A percentile compares a stretch with the other conserved stretches of the same genome.
Evolutionary conservation across 2,888 invertebrate genomes (phyloP).

Genomic region (Dryobotodes eremita): DNA sequence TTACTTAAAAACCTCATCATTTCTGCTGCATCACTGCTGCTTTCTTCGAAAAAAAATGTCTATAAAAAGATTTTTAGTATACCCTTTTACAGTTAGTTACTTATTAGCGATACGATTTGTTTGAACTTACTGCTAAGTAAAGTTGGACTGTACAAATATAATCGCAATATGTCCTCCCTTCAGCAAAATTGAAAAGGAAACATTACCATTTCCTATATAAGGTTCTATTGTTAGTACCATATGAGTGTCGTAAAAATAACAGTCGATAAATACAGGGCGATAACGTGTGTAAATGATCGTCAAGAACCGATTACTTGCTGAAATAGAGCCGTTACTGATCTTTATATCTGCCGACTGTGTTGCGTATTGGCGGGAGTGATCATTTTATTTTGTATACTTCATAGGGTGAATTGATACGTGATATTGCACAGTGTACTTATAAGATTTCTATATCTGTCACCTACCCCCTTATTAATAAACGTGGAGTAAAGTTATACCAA

Average conservation of each 20-base stretch:
- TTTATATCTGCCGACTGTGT: constrained; percentile 67
- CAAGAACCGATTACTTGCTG: constrained; percentile 79
- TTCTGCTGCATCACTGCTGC: no score
- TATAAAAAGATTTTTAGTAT: neutral
- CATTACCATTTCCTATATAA: constrained; percentile 48
- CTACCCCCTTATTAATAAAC: neutral
- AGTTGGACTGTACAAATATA: constrained; percentile 6
- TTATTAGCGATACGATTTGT: constrained; percentile 26
- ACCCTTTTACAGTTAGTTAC: constrained; percentile 9
- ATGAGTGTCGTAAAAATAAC: constrained; percentile 69
- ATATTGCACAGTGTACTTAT: neutral
- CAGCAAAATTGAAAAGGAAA: constrained; percentile 17
- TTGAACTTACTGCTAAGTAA: constrained; percentile 15
- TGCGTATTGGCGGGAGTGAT: neutral
- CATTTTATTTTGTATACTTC: neutral
- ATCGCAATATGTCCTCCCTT: constrained; percentile 20
- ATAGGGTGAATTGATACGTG: neutral
- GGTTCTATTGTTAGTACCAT: constrained; percentile 41
- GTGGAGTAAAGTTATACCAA: neutral
- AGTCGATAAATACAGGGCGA: constrained; percentile 78
- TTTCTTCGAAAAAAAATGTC: neutral
- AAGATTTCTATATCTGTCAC: neutral
- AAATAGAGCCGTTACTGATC: constrained; percentile 73
- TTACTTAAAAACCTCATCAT: neutral
- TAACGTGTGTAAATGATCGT: constrained; percentile 76